Conservation (phyloP, 30 jellyfish, hydroid and myxozoan species). For the Euphysa ruthae region DNA sequence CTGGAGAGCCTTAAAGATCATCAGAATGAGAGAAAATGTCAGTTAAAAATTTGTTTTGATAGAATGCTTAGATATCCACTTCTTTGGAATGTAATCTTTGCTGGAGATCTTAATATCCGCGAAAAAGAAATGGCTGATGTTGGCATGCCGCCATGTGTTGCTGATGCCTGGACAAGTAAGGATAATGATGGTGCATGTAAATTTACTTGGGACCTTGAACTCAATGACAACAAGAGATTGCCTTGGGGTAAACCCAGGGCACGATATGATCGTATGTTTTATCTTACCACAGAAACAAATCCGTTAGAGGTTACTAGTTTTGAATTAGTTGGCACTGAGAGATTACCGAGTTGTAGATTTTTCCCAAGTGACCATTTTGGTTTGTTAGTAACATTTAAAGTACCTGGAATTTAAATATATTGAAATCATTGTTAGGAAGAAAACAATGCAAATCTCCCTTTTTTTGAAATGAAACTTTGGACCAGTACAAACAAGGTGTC, state of each 20-base stretch:
- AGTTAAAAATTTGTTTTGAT: constrained; percentile 37
- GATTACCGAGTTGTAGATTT: constrained; percentile 43
- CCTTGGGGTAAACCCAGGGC: constrained; percentile 37
- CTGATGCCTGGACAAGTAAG: constrained; percentile 61
- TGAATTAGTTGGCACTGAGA: constrained; percentile 47
- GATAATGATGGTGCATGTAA: constrained; percentile 26
- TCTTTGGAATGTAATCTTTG: constrained; percentile 37
- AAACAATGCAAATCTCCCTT: no score
- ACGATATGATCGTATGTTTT: constrained; percentile 62
- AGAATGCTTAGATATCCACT: not conserved
- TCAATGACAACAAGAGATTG: constrained; percentile 47
- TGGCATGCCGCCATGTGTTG: constrained; percentile 35
- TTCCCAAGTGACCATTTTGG: constrained; percentile 93
- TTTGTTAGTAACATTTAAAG: constrained; percentile 30
- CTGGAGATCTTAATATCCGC: constrained; percentile 74
- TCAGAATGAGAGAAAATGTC: constrained; percentile 31
- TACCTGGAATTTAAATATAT: no score
- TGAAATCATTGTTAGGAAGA: no score
- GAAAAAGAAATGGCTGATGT: constrained; percentile 39
- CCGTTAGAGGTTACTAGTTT: constrained; percentile 11
- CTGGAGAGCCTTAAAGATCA: constrained; percentile 48
- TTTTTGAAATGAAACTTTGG: no score
- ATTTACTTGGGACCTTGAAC: constrained; percentile 66
- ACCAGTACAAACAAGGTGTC: no score
- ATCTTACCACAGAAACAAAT: constrained; percentile 4